Conservation (phyloP, 1,140 invertebrate genomes). For the Drosophila kurseongensis region DNA sequence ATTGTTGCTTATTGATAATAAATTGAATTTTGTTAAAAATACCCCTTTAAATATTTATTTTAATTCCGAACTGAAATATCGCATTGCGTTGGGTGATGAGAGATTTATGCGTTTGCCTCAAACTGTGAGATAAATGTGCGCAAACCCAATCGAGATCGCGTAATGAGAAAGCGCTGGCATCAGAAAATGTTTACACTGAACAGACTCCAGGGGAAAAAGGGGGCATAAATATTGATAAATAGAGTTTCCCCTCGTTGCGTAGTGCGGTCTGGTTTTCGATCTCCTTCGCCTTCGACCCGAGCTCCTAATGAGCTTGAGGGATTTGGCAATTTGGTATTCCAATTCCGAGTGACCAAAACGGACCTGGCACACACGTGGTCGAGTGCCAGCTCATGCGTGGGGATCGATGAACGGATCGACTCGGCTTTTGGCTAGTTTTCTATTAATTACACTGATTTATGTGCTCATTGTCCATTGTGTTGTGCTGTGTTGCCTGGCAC, state of each 20-base stretch:
- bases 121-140: conserved; percentile 83
- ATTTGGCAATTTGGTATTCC: conserved; percentile 43
- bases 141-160: conserved; percentile 53
- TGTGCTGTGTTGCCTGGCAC: conserved; percentile 6
- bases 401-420: conserved; percentile 31
- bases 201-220: conserved; percentile 4
- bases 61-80: conserved; percentile 80
- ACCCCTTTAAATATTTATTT: conserved; percentile 81
- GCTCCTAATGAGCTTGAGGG: conserved; percentile 35
- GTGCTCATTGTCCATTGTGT: conserved; percentile 83
- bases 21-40: conserved; percentile 56
- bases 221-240: conserved; percentile 57
- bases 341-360: conserved; percentile 29
- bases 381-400: conserved; percentile 35
- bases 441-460: conserved; percentile 84
- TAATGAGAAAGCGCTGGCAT: conserved; percentile 46
- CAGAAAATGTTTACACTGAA: conserved; percentile 56
- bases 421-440: conserved; percentile 70
- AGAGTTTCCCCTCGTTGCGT: conserved; percentile 16
- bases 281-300: background rate
- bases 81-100: conserved; percentile 58
- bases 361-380: conserved; percentile 24
- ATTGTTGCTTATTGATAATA: conserved; percentile 64
- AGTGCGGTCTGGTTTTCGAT: background rate
- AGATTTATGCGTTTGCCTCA: conserved; percentile 84